Evolutionary conservation across 2,888 invertebrate species (phyloP), one percentile per base, ranked within the genome.

Genomic region (Temnothorax ravouxi): DNA sequence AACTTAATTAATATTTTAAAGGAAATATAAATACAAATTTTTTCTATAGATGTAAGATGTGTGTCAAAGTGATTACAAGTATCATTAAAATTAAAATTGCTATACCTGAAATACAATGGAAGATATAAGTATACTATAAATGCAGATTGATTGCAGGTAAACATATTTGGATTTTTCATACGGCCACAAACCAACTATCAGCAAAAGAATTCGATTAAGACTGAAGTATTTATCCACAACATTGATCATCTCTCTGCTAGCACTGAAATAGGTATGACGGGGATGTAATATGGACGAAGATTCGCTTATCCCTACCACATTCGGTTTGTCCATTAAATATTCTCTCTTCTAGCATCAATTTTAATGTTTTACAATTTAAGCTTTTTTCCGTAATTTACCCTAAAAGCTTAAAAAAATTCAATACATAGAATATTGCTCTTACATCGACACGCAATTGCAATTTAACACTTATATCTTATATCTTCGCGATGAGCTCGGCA

Each of bases 101-200:
- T 9, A 29, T 75, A 75, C 74, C 34, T 75, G 75, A 61, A 50
- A 47, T 75, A 61, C 1, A 75, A 75, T 34, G n/a, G 9, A 1
- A 47, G 15, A 50, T 75, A 47, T 21, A 0, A 61, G 4, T 15
- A 47, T 47, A 11, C n/a, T 34, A 47, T 18, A 62, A 1, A 41
- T 15, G 8, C 29, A 62, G 18, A 61, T 47, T 29, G 9, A 4
- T 15, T 62, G 75, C 13, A 75, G 13, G 21, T 18, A 15, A 21
- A 8, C 2, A 21, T 38, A 9, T 21, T 11, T 62, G 0, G 75
- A 61, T 15, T 62, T 34, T 15, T 75, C 8, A 21, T 62, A 61
- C 50, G 75, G 75, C 75, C 61, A 75, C 9, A 75, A 75, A 9
- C 75, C 61, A 61, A 75, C 6, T 15, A 15, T 3, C 1, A 47